phyloP scores from a whole-genome alignment of 64 coral and sea anemone species.

The Dendronephthya gigantea region DNA sequence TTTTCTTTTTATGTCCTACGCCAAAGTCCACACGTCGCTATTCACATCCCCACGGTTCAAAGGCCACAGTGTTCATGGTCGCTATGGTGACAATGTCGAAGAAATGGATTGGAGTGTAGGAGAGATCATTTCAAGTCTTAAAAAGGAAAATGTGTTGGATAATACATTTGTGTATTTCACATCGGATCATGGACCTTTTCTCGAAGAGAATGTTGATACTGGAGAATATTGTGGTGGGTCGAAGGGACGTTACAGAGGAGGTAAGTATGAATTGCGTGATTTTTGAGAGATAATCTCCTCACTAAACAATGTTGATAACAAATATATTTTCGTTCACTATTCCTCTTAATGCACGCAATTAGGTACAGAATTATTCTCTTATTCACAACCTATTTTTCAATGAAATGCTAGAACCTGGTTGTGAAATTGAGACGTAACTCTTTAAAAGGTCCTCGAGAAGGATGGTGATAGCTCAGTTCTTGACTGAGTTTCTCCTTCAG shows the following conservation, averaged over 20 bases:
- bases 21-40: slow-evolving; percentile 24
- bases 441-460: no score
- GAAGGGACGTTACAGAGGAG: neutral
- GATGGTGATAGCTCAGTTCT: no score
- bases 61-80: slow-evolving; percentile 28
- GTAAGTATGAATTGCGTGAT: neutral
- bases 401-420: no score
- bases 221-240: neutral
- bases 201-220: neutral
- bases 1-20: slow-evolving; percentile 28
- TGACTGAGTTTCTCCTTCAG: no score
- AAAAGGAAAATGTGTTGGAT: neutral
- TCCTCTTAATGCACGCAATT: no score
- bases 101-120: slow-evolving; percentile 47
- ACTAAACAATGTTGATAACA: no score
- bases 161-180: slow-evolving; percentile 39
- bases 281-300: no score
- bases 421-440: no score
- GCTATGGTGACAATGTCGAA: slow-evolving; percentile 36
- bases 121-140: slow-evolving; percentile 9
- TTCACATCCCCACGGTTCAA: slow-evolving; percentile 14
- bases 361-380: no score
- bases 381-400: no score
- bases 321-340: no score
- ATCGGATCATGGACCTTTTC: slow-evolving; percentile 21